Evolutionary conservation across 2,113 vertebrate genomes (phyloP).

Genomic region (Colinus virginianus): DNA sequence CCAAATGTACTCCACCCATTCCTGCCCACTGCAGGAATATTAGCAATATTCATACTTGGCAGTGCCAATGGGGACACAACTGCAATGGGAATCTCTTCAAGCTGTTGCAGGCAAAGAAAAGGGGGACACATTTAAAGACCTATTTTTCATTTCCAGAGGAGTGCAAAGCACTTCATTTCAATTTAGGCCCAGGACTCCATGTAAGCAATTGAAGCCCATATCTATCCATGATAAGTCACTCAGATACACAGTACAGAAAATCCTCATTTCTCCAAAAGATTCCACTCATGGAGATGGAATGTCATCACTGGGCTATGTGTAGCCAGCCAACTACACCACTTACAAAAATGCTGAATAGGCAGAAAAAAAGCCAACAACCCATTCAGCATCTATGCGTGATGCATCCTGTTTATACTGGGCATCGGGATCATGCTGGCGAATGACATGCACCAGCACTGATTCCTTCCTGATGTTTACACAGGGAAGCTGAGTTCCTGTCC

Average conservation of each 20-base stretch:
- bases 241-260: not conserved
- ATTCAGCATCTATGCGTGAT: not conserved
- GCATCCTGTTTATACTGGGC: not conserved
- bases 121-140: not conserved
- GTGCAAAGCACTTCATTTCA: accelerated
- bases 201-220: not conserved
- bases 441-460: accelerated
- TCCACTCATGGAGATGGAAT: accelerated
- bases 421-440: not conserved
- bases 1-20: not conserved
- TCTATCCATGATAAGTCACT: accelerated
- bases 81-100: not conserved
- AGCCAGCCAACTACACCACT: not conserved
- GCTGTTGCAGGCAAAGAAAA: not conserved
- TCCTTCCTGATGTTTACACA: not conserved
- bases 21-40: not conserved
- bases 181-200: not conserved
- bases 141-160: not conserved
- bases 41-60: accelerated
- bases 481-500: not conserved
- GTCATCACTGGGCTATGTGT: not conserved
- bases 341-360: not conserved
- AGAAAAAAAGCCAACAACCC: not conserved
- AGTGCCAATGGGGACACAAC: not conserved
- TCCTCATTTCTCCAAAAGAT: not conserved